A percentile compares a stretch with the other conserved stretches of the same genome.
Evolutionary conservation across 2,113 vertebrate genomes (phyloP).

Genomic region (Anolis carolinensis): DNA sequence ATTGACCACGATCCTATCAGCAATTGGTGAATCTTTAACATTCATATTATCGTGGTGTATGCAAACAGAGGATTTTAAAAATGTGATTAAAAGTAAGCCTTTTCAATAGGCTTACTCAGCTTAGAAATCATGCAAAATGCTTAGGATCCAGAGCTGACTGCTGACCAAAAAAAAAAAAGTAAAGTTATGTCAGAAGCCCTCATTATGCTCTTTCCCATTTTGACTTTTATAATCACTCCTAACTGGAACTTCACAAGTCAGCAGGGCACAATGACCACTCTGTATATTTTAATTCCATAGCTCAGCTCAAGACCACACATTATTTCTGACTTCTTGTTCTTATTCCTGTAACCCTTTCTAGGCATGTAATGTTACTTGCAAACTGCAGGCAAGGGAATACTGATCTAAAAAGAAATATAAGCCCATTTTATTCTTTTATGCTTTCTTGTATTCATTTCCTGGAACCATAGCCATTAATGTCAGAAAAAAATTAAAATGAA

Average conservation of each 20-base stretch:
- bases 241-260: background rate
- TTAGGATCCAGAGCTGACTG: no score
- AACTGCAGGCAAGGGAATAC: background rate
- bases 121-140: background rate
- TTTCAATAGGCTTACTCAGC: background rate
- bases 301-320: background rate
- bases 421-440: slow-evolving; percentile 5
- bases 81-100: background rate
- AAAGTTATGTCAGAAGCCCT: background rate
- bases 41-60: background rate
- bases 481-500: background rate
- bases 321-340: slow-evolving; percentile 10
- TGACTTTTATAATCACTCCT: background rate
- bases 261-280: background rate
- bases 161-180: no score
- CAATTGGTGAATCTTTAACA: no score
- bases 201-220: background rate
- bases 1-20: background rate
- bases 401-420: background rate
- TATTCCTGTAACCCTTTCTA: background rate
- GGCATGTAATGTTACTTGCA: slow-evolving; percentile 1
- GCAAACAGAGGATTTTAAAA: background rate
- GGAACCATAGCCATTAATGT: background rate
- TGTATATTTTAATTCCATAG: background rate
- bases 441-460: slow-evolving; percentile 6